Conservation (phyloP, 2,797 vertebrate genomes). For the Peromyscus nudipes region DNA sequence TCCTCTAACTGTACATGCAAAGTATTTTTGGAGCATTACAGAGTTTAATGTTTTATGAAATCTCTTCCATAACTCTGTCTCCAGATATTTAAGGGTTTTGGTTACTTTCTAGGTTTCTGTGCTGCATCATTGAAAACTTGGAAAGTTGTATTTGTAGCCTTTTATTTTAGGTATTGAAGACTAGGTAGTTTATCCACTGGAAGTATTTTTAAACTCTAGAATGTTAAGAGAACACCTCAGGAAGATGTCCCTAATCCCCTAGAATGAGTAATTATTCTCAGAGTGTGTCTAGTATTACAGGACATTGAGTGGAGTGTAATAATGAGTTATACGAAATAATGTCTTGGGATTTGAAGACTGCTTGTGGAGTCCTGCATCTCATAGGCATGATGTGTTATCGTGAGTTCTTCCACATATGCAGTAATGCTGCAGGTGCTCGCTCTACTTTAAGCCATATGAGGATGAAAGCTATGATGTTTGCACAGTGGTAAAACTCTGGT, state of each 20-base stretch:
- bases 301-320: not conserved
- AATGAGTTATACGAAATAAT: constrained; percentile 5
- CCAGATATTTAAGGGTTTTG: constrained; percentile 10
- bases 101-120: not conserved
- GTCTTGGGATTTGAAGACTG: not conserved
- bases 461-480: constrained; percentile 1
- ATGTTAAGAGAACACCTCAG: not conserved
- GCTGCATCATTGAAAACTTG: not conserved
- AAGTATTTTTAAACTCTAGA: not conserved
- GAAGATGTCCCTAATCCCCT: not conserved
- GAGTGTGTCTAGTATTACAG: not conserved
- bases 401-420: not conserved
- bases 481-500: not conserved
- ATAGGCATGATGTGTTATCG: not conserved
- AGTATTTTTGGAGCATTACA: not conserved
- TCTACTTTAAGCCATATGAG: constrained; percentile 24
- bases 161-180: not conserved
- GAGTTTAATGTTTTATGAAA: not conserved
- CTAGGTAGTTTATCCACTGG: not conserved
- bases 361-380: not conserved
- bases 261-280: not conserved
- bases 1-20: constrained; percentile 13
- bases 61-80: not conserved
- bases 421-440: not conserved
- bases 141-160: not conserved